phyloP scores from a whole-genome alignment of 2,888 invertebrate species.

The Apamea monoglypha region DNA sequence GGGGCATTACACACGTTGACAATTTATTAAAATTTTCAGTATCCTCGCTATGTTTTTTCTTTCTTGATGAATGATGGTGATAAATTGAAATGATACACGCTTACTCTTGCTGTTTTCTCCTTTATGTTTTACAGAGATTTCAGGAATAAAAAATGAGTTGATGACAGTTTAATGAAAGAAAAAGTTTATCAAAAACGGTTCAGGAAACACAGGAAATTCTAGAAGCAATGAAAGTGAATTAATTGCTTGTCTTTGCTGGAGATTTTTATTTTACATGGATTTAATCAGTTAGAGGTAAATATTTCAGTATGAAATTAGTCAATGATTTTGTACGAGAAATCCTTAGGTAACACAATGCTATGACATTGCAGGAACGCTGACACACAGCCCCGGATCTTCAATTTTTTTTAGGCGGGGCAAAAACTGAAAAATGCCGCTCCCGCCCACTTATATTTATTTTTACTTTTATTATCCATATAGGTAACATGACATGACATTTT shows the following conservation, averaged over 20 bases:
- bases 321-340: neutral
- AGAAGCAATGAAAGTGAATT: neutral
- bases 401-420: no score
- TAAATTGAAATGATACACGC: constrained; percentile 43
- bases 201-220: neutral
- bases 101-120: neutral
- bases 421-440: no score
- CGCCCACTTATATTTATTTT: no score
- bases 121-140: neutral
- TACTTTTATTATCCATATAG: no score
- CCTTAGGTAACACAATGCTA: neutral
- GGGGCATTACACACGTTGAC: constrained; percentile 61
- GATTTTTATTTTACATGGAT: no score
- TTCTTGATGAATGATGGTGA: constrained; percentile 44
- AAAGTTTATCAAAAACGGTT: neutral
- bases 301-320: neutral
- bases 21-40: constrained; percentile 55
- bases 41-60: constrained; percentile 22
- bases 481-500: no score
- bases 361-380: neutral
- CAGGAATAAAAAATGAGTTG: constrained; percentile 1
- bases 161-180: neutral
- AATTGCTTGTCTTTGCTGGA: neutral
- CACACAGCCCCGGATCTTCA: no score
- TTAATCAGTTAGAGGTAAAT: neutral